A percentile compares a stretch with the other conserved stretches of the same genome.
Evolutionary conservation across 2,797 vertebrate genomes (phyloP).

Genomic region (Gallirallus australis): DNA sequence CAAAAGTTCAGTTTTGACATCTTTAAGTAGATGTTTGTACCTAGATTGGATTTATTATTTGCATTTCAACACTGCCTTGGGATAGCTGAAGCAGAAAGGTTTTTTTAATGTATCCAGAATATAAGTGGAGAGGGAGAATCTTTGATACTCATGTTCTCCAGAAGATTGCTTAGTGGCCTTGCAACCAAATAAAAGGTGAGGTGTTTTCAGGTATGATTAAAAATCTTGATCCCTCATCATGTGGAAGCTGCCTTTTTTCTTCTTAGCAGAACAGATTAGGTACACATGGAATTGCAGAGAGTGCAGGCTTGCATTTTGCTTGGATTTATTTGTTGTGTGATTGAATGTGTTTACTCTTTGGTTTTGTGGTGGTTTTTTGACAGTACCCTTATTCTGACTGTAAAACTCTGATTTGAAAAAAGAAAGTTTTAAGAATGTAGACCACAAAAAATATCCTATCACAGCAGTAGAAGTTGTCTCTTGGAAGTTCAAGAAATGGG

Average conservation of each 20-base stretch:
- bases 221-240: neutral
- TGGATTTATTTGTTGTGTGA: neutral
- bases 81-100: neutral
- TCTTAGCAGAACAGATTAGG: neutral
- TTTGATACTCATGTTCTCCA: neutral
- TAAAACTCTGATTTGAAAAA: neutral
- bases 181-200: neutral
- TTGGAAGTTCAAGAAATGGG: neutral
- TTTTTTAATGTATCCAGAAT: neutral
- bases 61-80: neutral
- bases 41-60: neutral
- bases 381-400: neutral
- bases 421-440: neutral
- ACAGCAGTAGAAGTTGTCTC: neutral
- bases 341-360: neutral
- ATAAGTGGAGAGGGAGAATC: neutral
- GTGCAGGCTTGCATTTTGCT: neutral
- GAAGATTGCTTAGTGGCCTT: neutral
- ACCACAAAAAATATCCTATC: fast-evolving
- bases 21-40: neutral
- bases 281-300: neutral
- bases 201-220: neutral
- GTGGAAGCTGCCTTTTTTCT: neutral
- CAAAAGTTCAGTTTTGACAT: neutral
- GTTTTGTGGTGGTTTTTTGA: fast-evolving